Base-by-base conservation (phyloP, 2,888 invertebrate species). In the Micropterix aruncella region DNA sequence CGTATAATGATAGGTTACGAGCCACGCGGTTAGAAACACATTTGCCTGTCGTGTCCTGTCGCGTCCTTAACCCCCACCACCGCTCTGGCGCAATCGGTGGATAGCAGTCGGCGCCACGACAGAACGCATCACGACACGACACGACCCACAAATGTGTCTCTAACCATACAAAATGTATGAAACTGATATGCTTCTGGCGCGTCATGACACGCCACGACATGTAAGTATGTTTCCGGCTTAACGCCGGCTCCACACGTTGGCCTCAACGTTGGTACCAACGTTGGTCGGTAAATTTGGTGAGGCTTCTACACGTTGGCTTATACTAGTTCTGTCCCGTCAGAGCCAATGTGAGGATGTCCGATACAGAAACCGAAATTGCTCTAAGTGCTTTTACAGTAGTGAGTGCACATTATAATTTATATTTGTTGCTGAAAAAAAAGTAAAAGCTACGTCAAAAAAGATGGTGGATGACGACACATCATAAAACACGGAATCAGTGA, bases 301-400 rank as follows among this genome's bases (percentile, higher is more conserved):
- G n/a, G n/a, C n/a, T n/a, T n/a, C n/a, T n/a, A n/a, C n/a, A n/a
- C n/a, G n/a, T 38, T 48, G 46, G n/a, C n/a, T n/a, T n/a, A n/a
- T n/a, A n/a, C n/a, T n/a, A n/a, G 46, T 46, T 44, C 43, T 44
- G 42, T 48, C 41, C 39, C 43, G 41, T 43, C 48, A 44, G 41
- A 18, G 46, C 48, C 46, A n/a, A n/a, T n/a, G n/a, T n/a, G n/a
- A n/a, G n/a, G n/a, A n/a, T n/a, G n/a, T n/a, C n/a, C n/a, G n/a
- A 48, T 46, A 43, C 46, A 44, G 48, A 48, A 46, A 43, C 42
- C 44, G 44, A 48, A 44, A 44, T 46, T 39, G 45, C 45, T 43
- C 43, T 47, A 12, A 40, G 46, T 44, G 46, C 46, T 17, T 46
- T 46, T 44, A 37, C 5, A 43, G 38, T 19, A 38, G 3, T 45